phyloP scores from a whole-genome alignment of 2,797 vertebrate genomes.

The Poeciliopsis gracilis region DNA sequence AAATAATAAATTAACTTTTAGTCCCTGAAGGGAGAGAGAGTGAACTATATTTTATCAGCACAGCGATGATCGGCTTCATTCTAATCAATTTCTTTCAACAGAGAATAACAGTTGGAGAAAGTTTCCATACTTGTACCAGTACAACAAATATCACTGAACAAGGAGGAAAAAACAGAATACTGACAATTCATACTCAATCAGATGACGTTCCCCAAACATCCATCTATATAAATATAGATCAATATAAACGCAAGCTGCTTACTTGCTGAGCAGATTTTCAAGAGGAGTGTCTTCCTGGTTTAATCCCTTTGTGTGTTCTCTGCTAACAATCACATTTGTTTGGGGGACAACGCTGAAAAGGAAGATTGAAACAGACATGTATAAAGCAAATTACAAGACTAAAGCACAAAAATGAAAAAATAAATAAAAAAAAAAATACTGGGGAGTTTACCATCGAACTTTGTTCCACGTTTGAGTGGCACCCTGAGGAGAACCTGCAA shows the following conservation, averaged over 20 bases:
- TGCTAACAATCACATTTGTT: constrained; percentile 97
- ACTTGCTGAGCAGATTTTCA: constrained; percentile 98
- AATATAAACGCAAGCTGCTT: constrained; percentile 65
- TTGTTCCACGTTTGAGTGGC: constrained; percentile 99
- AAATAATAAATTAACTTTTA: background rate
- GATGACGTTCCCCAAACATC: background rate
- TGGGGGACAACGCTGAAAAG: constrained; percentile 91
- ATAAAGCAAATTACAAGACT: background rate
- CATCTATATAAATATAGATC: background rate
- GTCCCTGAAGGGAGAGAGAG: too few relatives aligned
- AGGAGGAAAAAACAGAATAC: background rate
- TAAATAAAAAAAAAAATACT: background rate
- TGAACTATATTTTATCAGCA: background rate
- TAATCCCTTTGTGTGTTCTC: constrained; percentile 87
- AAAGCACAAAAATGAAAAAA: background rate
- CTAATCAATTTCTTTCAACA: background rate
- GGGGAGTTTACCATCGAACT: constrained; percentile 91
- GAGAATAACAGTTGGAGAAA: background rate
- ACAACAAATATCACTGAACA: background rate
- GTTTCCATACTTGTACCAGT: background rate
- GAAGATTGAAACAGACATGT: constrained; percentile 25
- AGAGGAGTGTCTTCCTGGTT: constrained; percentile 89
- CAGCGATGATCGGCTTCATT: background rate
- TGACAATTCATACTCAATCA: background rate
- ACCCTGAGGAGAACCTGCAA: constrained; percentile 96